A percentile compares a stretch with the other conserved stretches of the same genome.
Evolutionary conservation across 2,797 vertebrate species (phyloP).

Genomic region (Tenualosa thibaudeaui): DNA sequence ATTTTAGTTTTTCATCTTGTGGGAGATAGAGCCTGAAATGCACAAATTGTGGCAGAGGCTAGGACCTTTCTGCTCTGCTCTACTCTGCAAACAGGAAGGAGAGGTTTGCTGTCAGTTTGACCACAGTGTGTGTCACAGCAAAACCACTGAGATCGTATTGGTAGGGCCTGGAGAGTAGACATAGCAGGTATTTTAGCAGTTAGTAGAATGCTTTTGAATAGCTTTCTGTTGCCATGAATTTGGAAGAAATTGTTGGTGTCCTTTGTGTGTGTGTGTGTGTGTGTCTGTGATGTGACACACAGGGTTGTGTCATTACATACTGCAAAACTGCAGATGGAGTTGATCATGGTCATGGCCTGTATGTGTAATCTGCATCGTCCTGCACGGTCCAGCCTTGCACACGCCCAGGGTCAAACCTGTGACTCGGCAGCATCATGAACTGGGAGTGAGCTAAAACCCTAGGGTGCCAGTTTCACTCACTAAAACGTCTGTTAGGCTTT

Average conservation of each 20-base stretch:
- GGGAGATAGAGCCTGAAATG: neutral
- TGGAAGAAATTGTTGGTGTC: neutral
- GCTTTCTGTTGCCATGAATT: neutral
- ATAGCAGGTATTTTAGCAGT: neutral
- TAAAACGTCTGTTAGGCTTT: no score
- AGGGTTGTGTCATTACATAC: neutral
- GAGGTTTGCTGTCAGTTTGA: constrained; percentile 1
- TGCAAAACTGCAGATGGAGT: neutral
- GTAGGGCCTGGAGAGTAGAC: neutral
- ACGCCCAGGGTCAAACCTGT: no score
- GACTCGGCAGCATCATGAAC: no score
- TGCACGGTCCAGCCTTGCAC: no score
- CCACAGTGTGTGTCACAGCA: neutral
- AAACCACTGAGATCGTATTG: neutral
- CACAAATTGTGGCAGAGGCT: neutral
- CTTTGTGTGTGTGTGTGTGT: neutral
- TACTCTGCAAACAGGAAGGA: neutral
- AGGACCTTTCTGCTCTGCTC: neutral
- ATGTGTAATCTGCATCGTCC: neutral
- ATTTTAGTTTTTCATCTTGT: neutral
- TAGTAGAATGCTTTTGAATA: neutral
- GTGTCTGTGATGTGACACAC: neutral
- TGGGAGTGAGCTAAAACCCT: no score
- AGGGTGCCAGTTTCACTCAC: no score
- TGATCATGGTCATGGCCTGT: neutral